Percentiles rank a stretch among this genome's conserved stretches.
Conservation (phyloP, 2,113 vertebrate species). For the Stomatorhinus ivindoensis region DNA sequence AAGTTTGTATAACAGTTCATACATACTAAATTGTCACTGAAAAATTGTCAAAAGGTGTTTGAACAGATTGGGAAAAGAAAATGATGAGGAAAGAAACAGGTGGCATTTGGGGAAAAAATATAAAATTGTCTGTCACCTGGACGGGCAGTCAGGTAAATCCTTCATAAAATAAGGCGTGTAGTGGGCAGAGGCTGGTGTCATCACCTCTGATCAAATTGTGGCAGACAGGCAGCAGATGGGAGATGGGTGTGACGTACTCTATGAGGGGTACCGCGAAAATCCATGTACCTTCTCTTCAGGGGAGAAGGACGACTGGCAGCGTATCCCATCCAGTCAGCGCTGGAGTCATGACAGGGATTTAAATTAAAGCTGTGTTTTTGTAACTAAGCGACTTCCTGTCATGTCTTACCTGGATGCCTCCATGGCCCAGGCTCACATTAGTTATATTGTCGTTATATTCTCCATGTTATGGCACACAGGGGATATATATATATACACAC, state of each 20-base stretch:
- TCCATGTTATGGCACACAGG: background rate
- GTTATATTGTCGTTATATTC: background rate
- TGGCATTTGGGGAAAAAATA: background rate
- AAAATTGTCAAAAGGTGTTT: background rate
- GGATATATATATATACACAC: background rate
- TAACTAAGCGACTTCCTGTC: slow-evolving; percentile 17
- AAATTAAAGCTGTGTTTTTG: slow-evolving; percentile 6
- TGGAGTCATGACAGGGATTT: slow-evolving; percentile 14
- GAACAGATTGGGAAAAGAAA: background rate
- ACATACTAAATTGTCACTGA: background rate
- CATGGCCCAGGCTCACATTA: background rate
- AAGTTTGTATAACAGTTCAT: background rate
- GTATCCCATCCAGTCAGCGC: background rate
- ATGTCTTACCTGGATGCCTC: slow-evolving; percentile 1
- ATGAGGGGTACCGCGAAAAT: background rate
- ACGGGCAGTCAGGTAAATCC: background rate
- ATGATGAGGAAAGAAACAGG: background rate
- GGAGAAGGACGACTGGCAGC: background rate
- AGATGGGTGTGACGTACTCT: background rate
- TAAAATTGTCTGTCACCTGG: background rate
- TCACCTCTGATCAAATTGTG: background rate
- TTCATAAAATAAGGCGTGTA: background rate
- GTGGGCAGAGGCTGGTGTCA: background rate
- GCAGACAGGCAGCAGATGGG: background rate
- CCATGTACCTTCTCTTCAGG: background rate